phyloP scores from a whole-genome alignment of 2,888 invertebrate species.

The Serrognathus titanus region DNA sequence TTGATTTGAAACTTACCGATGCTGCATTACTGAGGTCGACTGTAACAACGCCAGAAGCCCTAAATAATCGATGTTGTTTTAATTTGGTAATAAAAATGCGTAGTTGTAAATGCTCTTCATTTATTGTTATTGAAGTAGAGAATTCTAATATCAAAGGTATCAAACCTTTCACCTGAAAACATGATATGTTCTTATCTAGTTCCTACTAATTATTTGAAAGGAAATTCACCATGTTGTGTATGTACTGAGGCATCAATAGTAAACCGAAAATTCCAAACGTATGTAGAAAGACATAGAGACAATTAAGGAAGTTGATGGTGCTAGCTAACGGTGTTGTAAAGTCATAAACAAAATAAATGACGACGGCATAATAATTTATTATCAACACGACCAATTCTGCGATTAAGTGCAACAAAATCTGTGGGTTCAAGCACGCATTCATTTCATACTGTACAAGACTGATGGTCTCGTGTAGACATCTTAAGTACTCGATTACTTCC shows the following conservation, averaged over 20 bases:
- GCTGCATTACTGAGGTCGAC: conserved; percentile 44
- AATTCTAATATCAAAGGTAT: conserved; percentile 42
- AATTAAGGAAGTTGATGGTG: conserved; percentile 41
- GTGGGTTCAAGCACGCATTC: conserved; percentile 41
- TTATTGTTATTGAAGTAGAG: conserved; percentile 39
- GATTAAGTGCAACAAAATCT: conserved; percentile 38
- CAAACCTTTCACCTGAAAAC: conserved; percentile 40
- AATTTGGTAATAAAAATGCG: conserved; percentile 45
- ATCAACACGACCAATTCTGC: conserved; percentile 42
- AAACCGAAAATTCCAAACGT: conserved; percentile 40
- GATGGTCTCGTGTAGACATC: conserved; percentile 42
- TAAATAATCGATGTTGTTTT: conserved; percentile 39
- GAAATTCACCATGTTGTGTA: conserved; percentile 42
- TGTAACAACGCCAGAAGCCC: conserved; percentile 44
- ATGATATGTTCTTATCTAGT: too few species aligned
- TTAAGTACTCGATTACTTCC: conserved; percentile 40
- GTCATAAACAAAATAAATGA: conserved; percentile 40
- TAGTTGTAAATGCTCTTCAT: conserved; percentile 42
- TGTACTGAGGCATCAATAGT: conserved; percentile 40
- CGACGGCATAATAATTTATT: conserved; percentile 44
- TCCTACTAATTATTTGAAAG: neutral
- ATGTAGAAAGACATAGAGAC: conserved; percentile 40
- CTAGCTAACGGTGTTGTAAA: conserved; percentile 35
- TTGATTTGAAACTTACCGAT: conserved; percentile 35
- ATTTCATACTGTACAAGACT: conserved; percentile 37